Percentiles rank a stretch among this genome's conserved stretches.
phyloP scores from a whole-genome alignment of 2,888 invertebrate species.

The Neoascia interrupta region DNA sequence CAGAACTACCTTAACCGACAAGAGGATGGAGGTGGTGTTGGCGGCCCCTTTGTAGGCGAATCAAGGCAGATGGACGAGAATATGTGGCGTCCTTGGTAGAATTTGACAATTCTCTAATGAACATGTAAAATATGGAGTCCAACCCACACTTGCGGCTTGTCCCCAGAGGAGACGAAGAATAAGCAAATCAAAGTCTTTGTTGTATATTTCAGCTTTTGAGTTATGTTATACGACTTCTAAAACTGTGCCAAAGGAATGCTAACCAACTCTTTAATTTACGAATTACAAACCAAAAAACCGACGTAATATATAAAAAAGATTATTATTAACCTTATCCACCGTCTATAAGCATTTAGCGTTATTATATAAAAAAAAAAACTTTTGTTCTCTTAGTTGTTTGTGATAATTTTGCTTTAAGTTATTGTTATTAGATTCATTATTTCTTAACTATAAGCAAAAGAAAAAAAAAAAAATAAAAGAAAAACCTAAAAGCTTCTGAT shows the following conservation, averaged over 20 bases:
- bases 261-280: conserved; percentile 35
- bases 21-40: conserved; percentile 29
- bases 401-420: conserved; percentile 27
- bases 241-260: conserved; percentile 66
- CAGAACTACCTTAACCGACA: conserved; percentile 72
- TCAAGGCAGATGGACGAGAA: conserved; percentile 77
- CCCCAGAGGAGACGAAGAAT: background rate
- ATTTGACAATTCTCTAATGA: background rate
- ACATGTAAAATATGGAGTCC: background rate
- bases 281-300: conserved; percentile 16
- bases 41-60: conserved; percentile 39
- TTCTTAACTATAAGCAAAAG: conserved; percentile 21
- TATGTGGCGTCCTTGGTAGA: conserved; percentile 82
- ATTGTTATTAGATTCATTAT: conserved; percentile 59
- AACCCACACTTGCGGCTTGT: background rate
- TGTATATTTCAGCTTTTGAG: conserved; percentile 57
- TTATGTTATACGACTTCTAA: conserved; percentile 33
- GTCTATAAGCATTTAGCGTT: conserved; percentile 62
- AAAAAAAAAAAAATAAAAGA: conserved; percentile 13
- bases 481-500: conserved; percentile 55
- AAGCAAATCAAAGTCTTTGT: conserved; percentile 40
- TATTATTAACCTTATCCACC: conserved; percentile 62
- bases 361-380: conserved; percentile 37
- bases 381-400: conserved; percentile 28
- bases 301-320: conserved; percentile 5